Percentiles rank a stretch among this genome's conserved stretches.
Evolutionary conservation across 2,888 invertebrate genomes (phyloP).

Genomic region (Seira sanloemensis): DNA sequence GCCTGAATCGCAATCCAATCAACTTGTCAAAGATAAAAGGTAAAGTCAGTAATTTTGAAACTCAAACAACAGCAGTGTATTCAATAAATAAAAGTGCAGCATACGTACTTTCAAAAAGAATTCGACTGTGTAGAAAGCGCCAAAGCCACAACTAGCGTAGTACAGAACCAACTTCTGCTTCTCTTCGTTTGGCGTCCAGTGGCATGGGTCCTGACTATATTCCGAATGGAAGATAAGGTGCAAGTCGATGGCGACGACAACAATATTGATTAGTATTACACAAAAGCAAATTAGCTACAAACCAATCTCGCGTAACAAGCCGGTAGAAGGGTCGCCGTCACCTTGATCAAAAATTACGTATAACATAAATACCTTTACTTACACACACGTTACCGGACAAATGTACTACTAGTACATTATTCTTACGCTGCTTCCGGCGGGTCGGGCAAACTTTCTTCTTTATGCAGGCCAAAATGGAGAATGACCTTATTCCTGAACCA

Average conservation of each 20-base stretch:
- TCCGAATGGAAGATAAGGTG: slow-evolving; percentile 70
- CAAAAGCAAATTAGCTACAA: slow-evolving; percentile 75
- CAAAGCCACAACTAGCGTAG: slow-evolving; percentile 48
- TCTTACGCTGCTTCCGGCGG: background rate
- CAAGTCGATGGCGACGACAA: slow-evolving; percentile 75
- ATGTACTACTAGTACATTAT: background rate
- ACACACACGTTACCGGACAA: background rate
- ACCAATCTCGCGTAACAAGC: slow-evolving; percentile 75
- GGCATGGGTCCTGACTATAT: slow-evolving; percentile 7
- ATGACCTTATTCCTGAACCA: slow-evolving; percentile 77
- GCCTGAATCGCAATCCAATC: slow-evolving; percentile 35
- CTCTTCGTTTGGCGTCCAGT: slow-evolving; percentile 25
- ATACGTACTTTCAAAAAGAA: slow-evolving; percentile 57
- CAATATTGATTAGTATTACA: slow-evolving; percentile 70
- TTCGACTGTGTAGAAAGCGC: slow-evolving; percentile 59
- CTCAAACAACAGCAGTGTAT: background rate
- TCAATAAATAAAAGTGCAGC: background rate
- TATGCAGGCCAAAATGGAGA: slow-evolving; percentile 24
- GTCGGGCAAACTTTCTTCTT: slow-evolving; percentile 35
- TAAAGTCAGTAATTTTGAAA: background rate
- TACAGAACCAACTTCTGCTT: slow-evolving; percentile 29
- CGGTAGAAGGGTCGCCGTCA: slow-evolving; percentile 52
- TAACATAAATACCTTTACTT: background rate
- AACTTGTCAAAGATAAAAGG: slow-evolving; percentile 46
- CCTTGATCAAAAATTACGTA: slow-evolving; percentile 26